Percentiles rank a stretch among this genome's conserved stretches.
These are phyloP conservation scores for Picus viridis DNA, from an alignment of 2,797 vertebrate genomes.

Conservation along the genomic window DNA sequence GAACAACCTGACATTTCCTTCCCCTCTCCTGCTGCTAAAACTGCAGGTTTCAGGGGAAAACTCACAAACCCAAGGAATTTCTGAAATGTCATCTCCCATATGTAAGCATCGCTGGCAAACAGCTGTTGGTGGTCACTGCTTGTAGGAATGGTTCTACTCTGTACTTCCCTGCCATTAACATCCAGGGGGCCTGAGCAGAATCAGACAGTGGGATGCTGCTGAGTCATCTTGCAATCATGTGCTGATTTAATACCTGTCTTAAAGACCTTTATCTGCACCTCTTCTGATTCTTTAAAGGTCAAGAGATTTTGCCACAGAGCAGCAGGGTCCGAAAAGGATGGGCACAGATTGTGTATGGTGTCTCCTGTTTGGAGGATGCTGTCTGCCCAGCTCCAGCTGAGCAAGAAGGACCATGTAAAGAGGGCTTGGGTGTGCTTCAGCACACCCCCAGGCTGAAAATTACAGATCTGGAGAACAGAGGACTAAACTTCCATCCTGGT, in stretches of 20 bases:
- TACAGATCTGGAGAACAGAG: neutral
- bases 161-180: neutral
- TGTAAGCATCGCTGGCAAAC: neutral
- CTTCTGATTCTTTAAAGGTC: neutral
- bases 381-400: neutral
- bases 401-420: fast-evolving
- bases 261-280: neutral
- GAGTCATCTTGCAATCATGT: neutral
- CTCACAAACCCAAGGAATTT: neutral
- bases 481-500: neutral
- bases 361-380: neutral
- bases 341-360: fast-evolving
- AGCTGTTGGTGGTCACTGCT: neutral
- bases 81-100: neutral
- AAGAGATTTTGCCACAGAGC: neutral
- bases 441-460: neutral
- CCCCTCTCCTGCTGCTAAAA: neutral
- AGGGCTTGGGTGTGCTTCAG: neutral
- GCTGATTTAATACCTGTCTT: neutral
- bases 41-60: neutral
- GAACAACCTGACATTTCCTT: constrained; percentile 20
- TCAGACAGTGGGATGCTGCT: neutral
- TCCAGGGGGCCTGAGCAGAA: neutral
- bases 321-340: neutral
- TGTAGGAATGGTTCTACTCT: fast-evolving